Base-by-base conservation (phyloP, 2,888 invertebrate species). In the Invenusta paracnida region DNA sequence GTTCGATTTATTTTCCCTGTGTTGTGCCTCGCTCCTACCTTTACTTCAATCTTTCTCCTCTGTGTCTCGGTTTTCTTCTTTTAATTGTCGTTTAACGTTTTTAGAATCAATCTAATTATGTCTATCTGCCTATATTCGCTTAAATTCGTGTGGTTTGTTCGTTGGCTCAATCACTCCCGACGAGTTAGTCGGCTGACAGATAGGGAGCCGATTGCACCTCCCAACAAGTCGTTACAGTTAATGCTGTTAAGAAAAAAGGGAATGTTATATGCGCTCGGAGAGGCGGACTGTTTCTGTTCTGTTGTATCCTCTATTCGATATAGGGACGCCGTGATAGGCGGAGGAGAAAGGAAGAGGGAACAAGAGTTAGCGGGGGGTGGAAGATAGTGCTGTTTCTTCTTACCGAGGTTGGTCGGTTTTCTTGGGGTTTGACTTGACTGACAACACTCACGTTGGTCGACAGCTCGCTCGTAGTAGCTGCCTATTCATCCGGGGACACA, bases 151-250 rank as follows among this genome's bases (percentile, higher is more conserved):
- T 73, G 73, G 73, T 73, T 73, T 23, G 73, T 73, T 73, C 5
- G 73, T 25, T 73, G 11, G 73, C 23, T 73, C 11, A 2, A 2
- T 73, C 73, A 73, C 5, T 73, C 73, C 5, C 73, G 73, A 73
- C 73, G 73, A 73, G 73, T 23, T 73, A 73, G 73, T 73, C 73
- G 73, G 73, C 27, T 73, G 73, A 73, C 73, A 73, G 73, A 73
- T 73, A 73, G 73, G 73, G 73, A 73, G 73, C 73, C 73, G 73
- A 73, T 73, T 73, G 73, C 73, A 73, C 73, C 73, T 73, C 73
- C 73, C 73, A 73, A 73, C 73, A 73, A 73, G 73, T 73, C 73
- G 73, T n/a, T n/a, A n/a, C n/a, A n/a, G n/a, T n/a, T n/a, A n/a
- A n/a, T n/a, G n/a, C 73, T 13, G 73, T 73, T 23, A 73, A 73